A percentile compares a stretch with the other conserved stretches of the same genome.
phyloP scores from a whole-genome alignment of 2,797 vertebrate species.

The Tolypeutes matacus region DNA sequence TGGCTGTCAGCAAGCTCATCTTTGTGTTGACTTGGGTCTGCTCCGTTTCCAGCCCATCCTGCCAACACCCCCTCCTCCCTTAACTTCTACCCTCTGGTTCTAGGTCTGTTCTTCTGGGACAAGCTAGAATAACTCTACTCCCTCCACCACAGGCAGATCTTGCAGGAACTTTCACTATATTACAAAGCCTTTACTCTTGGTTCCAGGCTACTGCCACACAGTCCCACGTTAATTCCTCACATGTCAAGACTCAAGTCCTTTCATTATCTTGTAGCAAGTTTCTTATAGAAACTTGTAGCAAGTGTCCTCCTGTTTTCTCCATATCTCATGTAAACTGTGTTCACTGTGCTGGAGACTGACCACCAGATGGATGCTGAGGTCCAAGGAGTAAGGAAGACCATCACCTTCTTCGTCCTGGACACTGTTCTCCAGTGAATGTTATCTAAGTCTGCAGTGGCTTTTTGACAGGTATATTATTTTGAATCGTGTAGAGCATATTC shows the following conservation, averaged over 20 bases:
- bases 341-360: neutral
- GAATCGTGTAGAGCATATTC: neutral
- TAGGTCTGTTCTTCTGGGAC: too few relatives aligned
- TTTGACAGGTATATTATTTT: too few relatives aligned
- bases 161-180: neutral
- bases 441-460: neutral
- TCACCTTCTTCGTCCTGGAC: neutral
- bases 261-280: neutral
- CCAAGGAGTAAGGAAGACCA: neutral
- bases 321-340: neutral
- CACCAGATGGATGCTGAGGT: neutral
- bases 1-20: too few relatives aligned
- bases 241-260: neutral
- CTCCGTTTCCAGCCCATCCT: neutral
- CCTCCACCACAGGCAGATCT: neutral
- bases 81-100: neutral
- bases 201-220: neutral
- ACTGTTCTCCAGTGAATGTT: neutral
- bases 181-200: neutral
- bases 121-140: too few relatives aligned
- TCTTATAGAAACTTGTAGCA: neutral
- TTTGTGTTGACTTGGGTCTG: too few relatives aligned
- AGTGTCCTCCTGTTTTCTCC: neutral
- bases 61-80: neutral
- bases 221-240: neutral